phyloP scores from a whole-genome alignment of 2,797 vertebrate species.

The Pipistrellus pipistrellus region DNA sequence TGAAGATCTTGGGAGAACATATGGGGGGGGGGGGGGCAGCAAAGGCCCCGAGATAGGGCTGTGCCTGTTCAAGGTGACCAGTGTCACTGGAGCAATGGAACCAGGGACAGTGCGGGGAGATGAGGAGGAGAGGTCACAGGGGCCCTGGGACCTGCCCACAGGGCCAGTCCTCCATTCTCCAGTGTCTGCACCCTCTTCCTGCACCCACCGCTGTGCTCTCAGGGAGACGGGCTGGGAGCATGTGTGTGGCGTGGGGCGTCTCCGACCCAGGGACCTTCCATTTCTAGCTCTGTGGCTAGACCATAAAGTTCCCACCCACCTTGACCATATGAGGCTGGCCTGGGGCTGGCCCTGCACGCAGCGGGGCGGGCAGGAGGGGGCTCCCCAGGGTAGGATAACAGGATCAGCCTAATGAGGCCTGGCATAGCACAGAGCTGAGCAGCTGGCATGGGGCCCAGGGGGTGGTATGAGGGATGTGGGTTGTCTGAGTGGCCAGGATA shows the following conservation, averaged over 20 bases:
- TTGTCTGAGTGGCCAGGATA: neutral
- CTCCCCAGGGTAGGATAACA: conserved; percentile 12
- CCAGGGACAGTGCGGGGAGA: neutral
- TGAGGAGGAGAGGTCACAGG: neutral
- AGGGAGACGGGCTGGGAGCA: neutral
- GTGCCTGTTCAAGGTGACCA: neutral
- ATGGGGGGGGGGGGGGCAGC: neutral
- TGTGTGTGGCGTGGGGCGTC: neutral
- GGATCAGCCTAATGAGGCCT: conserved; percentile 73
- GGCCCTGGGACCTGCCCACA: neutral
- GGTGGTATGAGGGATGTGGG: neutral
- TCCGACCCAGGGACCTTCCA: fast-evolving
- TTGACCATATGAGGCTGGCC: neutral
- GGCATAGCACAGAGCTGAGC: conserved; percentile 56
- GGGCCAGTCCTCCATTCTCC: neutral
- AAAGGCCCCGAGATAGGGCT: neutral
- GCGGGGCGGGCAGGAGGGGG: neutral
- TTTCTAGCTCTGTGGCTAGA: neutral
- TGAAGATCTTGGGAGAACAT: neutral
- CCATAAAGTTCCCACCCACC: conserved; percentile 59
- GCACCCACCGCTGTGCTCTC: neutral
- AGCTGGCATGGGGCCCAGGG: conserved; percentile 2
- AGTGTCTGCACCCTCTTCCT: neutral
- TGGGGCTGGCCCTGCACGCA: neutral
- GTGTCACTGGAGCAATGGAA: neutral